Conservation (phyloP, 1,140 invertebrate genomes). For the Drosophila equinoxialis region DNA sequence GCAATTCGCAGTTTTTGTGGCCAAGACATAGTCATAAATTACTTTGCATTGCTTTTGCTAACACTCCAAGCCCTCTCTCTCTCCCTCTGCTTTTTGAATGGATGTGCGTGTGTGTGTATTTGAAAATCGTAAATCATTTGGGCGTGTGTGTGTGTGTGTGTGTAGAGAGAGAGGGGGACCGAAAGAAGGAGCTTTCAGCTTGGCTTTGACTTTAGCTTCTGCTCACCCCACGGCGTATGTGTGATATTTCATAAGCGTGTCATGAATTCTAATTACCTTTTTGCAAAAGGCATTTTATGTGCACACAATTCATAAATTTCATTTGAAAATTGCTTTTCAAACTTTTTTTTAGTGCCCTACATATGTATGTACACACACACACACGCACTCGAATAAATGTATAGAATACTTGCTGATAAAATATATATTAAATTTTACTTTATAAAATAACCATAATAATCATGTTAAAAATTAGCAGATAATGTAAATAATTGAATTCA, state of each 20-base stretch:
- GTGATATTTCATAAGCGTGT: conserved; percentile 80
- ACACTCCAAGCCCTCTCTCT: not conserved
- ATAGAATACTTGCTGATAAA: conserved; percentile 13
- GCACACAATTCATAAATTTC: conserved; percentile 71
- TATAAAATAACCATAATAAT: conserved; percentile 48
- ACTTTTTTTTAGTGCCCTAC: conserved; percentile 37
- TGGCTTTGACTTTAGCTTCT: conserved; percentile 14
- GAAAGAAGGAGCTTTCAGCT: conserved; percentile 71
- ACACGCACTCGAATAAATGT: not conserved
- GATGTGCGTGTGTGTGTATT: conserved; percentile 46
- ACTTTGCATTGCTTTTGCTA: conserved; percentile 57
- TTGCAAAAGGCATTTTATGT: conserved; percentile 55
- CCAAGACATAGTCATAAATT: conserved; percentile 76
- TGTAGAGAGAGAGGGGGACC: conserved; percentile 66
- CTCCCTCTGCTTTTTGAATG: not conserved
- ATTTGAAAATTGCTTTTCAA: conserved; percentile 66
- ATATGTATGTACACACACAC: conserved; percentile 4
- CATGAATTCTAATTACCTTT: conserved; percentile 79
- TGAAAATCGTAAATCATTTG: conserved; percentile 75
- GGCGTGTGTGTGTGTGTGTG: conserved; percentile 12
- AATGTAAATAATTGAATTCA: conserved; percentile 69
- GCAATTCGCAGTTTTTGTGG: conserved; percentile 76
- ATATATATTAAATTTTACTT: conserved; percentile 38
- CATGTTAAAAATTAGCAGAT: conserved; percentile 61
- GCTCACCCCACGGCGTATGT: conserved; percentile 69